Conservation (phyloP, 2,888 invertebrate genomes). For the Yponomeuta plumbellus region DNA sequence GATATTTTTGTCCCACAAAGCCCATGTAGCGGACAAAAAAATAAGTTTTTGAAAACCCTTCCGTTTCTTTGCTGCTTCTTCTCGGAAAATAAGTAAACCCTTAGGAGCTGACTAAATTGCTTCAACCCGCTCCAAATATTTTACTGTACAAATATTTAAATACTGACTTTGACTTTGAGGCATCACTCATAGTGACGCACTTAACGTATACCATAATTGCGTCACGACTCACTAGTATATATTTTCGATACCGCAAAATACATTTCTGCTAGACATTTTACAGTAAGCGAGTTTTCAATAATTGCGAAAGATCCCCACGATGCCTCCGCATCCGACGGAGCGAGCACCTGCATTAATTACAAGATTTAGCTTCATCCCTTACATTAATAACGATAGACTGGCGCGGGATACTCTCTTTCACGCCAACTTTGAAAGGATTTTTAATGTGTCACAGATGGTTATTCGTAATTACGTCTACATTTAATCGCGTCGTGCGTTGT, state of each 20-base stretch:
- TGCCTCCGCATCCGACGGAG: constrained; percentile 43
- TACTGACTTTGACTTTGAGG: too few species aligned
- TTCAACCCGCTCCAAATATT: too few species aligned
- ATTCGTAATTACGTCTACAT: constrained; percentile 1
- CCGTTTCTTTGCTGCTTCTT: too few species aligned
- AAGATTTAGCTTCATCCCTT: constrained; percentile 64
- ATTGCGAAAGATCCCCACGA: constrained; percentile 49
- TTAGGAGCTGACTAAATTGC: too few species aligned
- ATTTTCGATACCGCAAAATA: background rate
- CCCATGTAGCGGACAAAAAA: too few species aligned
- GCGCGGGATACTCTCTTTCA: background rate
- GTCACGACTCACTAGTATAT: too few species aligned
- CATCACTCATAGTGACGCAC: too few species aligned
- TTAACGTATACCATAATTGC: too few species aligned
- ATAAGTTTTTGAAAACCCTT: too few species aligned
- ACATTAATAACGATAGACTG: constrained; percentile 61
- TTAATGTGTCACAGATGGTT: constrained; percentile 15
- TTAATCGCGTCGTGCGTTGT: constrained; percentile 4
- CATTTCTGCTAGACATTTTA: background rate
- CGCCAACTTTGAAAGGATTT: background rate
- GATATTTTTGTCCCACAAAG: too few species aligned
- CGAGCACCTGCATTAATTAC: constrained; percentile 70
- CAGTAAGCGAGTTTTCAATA: constrained; percentile 52
- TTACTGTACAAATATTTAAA: too few species aligned
- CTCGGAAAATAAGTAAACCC: too few species aligned